Evolutionary conservation across 2,888 invertebrate species (phyloP), one percentile per base, ranked within the genome.

Genomic region (Atrina japonica): DNA sequence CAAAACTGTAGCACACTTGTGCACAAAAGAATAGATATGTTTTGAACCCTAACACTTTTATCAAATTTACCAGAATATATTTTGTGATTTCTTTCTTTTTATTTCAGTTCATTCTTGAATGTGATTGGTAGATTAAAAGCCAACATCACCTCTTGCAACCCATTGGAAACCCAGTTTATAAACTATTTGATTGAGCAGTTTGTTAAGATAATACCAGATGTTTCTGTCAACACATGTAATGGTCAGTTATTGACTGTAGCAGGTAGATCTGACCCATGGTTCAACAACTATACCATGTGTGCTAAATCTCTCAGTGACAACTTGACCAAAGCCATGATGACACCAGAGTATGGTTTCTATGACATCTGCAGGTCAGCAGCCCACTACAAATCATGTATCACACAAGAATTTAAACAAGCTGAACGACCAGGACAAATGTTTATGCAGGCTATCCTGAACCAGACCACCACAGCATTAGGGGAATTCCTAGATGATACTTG

Each of bases 341-440:
- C 40, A n/a, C 66, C 71, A 9, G 21, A n/a, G 7, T 71, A 67
- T 45, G 71, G 71, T 3, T 66, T 71, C 16, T 56, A 49, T 29
- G 71, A 71, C 18, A 41, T 71, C 40, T 71, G 71, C 58, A 14
- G 21, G 18, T 49, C 52, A 0, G 66, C 66, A 1, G 21, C 27
- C 21, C 21, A 16, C 11, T 55, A 59, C 21, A 49, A 58, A 0
- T 43, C 18, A n/a, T 71, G 71, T 63, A 2, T 67, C 29, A 25
- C 41, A n/a, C 25, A 5, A 2, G 52, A 40, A 7, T 63, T 55
- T 18, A 58, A 50, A 18, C 23, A 23, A 27, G 49, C 27, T 3
- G 55, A 45, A 11, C 35, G 55, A 1, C 60, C 70, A 5, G 23
- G 16, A 6, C 40, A 61, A 41, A 60, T 27, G 40, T 14, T 49